Evolutionary conservation across 2,888 invertebrate species (phyloP).

Genomic region (Drosophila siamana): DNA sequence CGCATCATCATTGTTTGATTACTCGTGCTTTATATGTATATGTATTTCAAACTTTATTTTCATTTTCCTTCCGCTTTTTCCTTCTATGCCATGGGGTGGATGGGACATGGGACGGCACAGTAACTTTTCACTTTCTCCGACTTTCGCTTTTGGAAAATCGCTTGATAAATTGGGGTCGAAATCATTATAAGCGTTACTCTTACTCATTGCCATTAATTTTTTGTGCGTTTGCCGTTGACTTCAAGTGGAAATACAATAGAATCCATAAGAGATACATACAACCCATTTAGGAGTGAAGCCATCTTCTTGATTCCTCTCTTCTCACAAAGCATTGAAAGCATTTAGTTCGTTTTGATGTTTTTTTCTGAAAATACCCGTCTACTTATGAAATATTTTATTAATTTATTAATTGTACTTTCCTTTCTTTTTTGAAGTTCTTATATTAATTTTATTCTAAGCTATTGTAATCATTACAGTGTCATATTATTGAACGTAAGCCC

Average conservation of each 20-base stretch:
- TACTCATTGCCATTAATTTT: conserved; percentile 75
- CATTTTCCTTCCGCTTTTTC: conserved; percentile 49
- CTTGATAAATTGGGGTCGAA: conserved; percentile 82
- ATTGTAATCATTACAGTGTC: neutral
- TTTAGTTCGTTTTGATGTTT: conserved; percentile 36
- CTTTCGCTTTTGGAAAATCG: conserved; percentile 57
- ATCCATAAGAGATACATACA: conserved; percentile 17
- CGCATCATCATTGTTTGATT: conserved; percentile 83
- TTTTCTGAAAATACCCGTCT: neutral
- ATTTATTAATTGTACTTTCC: too few species aligned
- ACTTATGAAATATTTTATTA: too few species aligned
- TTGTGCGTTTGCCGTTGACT: conserved; percentile 25
- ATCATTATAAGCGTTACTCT: conserved; percentile 80
- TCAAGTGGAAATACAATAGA: conserved; percentile 15
- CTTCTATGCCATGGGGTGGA: neutral
- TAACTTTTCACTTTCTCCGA: conserved; percentile 63
- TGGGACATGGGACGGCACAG: conserved; percentile 9
- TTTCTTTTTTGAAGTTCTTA: neutral
- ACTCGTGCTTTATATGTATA: conserved; percentile 74
- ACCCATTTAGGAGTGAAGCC: conserved; percentile 1
- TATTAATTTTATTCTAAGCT: neutral
- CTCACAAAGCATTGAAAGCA: conserved; percentile 24
- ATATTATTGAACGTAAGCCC: conserved; percentile 25
- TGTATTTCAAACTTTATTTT: conserved; percentile 59
- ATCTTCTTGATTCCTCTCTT: conserved; percentile 9